Percentiles rank a stretch among this genome's conserved stretches.
Conservation (phyloP, 2,888 invertebrate species). For the Brachyptera risi region DNA sequence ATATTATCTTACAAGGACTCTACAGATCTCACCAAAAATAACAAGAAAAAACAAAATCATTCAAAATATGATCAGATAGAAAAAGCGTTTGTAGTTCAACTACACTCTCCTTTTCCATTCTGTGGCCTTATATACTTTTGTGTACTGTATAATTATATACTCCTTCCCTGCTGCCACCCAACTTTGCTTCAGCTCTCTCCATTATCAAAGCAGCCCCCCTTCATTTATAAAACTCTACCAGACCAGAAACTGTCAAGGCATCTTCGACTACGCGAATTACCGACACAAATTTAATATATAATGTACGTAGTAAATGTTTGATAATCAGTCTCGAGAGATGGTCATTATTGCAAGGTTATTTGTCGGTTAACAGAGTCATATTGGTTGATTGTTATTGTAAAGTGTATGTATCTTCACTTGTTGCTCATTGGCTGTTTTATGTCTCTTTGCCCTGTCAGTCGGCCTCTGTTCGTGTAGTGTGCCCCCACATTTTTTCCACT, state of each 20-base stretch:
- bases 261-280: too few species aligned
- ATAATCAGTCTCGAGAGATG: too few species aligned
- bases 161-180: background rate
- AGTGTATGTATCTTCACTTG: slow-evolving; percentile 33
- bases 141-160: slow-evolving; percentile 25
- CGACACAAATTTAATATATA: too few species aligned
- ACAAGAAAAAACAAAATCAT: slow-evolving; percentile 19
- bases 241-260: too few species aligned
- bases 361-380: slow-evolving; percentile 15
- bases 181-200: background rate
- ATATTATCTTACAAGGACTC: slow-evolving; percentile 18
- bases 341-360: slow-evolving; percentile 23
- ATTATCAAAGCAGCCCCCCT: background rate
- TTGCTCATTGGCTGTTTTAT: slow-evolving; percentile 33
- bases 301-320: too few species aligned
- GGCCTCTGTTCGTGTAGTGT: background rate
- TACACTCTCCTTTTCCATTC: slow-evolving; percentile 33
- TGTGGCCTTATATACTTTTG: slow-evolving; percentile 33
- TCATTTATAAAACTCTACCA: too few species aligned
- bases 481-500: background rate
- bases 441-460: slow-evolving; percentile 16
- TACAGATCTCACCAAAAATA: slow-evolving; percentile 25
- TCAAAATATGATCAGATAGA: slow-evolving; percentile 21
- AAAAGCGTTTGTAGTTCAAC: slow-evolving; percentile 31
- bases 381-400: slow-evolving; percentile 31